A percentile compares a stretch with the other conserved stretches of the same genome.
phyloP scores from a whole-genome alignment of 2,888 invertebrate species.

The Thera obeliscata region DNA sequence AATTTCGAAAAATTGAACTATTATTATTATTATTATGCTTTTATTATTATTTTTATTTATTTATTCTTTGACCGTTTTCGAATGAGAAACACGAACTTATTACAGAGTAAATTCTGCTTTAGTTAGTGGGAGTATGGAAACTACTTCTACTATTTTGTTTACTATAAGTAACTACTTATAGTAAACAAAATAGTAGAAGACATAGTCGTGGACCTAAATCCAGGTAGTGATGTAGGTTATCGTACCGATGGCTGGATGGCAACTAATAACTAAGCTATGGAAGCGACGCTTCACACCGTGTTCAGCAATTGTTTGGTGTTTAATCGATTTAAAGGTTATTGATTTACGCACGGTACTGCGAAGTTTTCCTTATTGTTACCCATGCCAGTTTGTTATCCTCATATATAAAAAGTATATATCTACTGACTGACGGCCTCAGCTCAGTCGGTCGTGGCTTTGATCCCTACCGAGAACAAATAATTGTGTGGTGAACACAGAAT shows the following conservation, averaged over 20 bases:
- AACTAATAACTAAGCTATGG: constrained; percentile 19
- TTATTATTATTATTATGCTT: too few relatives aligned
- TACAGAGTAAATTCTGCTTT: neutral
- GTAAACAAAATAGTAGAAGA: too few relatives aligned
- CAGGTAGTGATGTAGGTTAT: constrained; percentile 26
- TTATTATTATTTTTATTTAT: too few relatives aligned
- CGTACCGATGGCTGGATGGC: constrained; percentile 17
- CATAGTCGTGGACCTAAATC: constrained; percentile 25
- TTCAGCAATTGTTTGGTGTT: constrained; percentile 13
- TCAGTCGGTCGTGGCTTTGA: too few relatives aligned
- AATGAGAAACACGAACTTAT: neutral
- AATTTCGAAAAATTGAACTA: too few relatives aligned
- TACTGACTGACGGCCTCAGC: too few relatives aligned
- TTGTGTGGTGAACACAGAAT: too few relatives aligned
- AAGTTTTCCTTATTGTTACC: constrained; percentile 11
- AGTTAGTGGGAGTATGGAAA: neutral
- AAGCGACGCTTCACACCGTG: constrained; percentile 18
- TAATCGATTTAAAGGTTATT: constrained; percentile 9
- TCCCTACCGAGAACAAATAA: too few relatives aligned
- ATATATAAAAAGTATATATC: neutral
- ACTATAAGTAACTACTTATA: too few relatives aligned
- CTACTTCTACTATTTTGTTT: constrained; percentile 2
- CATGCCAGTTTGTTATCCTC: neutral
- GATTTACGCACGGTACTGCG: constrained; percentile 11
- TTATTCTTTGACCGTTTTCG: neutral